Evolutionary conservation across 2,797 vertebrate species (phyloP).

Genomic region (Coregonus sp.): DNA sequence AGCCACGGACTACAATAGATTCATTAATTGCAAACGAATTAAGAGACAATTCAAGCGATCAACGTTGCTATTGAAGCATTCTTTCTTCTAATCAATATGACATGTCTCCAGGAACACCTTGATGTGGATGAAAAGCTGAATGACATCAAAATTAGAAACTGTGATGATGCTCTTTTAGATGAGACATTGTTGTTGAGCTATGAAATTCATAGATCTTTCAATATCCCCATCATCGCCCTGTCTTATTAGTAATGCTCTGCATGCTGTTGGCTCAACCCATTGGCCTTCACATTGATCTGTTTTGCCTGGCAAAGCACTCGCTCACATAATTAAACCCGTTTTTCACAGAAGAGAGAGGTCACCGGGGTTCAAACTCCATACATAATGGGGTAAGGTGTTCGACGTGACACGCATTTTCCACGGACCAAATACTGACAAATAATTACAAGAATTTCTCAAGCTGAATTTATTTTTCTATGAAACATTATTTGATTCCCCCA

Average conservation of each 20-base stretch:
- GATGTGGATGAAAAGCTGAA: conserved; percentile 15
- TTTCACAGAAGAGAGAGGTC: conserved; percentile 22
- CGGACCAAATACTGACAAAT: conserved; percentile 3
- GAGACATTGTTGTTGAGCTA: conserved; percentile 10
- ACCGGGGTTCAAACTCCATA: not conserved
- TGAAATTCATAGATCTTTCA: conserved; percentile 42
- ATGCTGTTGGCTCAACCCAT: conserved; percentile 42
- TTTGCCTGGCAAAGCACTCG: conserved; percentile 22
- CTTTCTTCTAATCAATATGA: conserved; percentile 20
- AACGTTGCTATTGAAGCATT: conserved; percentile 2
- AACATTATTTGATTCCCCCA: conserved; percentile 4
- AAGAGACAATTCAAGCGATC: not conserved
- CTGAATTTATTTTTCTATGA: conserved; percentile 22
- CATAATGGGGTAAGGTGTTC: conserved; percentile 5
- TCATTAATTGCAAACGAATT: not conserved
- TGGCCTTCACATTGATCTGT: conserved; percentile 52
- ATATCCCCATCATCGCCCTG: conserved; percentile 16
- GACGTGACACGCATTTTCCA: not conserved
- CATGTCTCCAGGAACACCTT: conserved; percentile 20
- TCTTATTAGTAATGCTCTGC: conserved; percentile 33
- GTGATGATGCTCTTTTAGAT: conserved; percentile 31
- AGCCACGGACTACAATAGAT: not conserved
- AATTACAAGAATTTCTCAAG: conserved; percentile 18
- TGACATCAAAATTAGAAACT: not conserved
- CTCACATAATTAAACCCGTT: conserved; percentile 26